Evolutionary conservation across 2,113 vertebrate genomes (phyloP).

Genomic region (Psephotus haematonotus): DNA sequence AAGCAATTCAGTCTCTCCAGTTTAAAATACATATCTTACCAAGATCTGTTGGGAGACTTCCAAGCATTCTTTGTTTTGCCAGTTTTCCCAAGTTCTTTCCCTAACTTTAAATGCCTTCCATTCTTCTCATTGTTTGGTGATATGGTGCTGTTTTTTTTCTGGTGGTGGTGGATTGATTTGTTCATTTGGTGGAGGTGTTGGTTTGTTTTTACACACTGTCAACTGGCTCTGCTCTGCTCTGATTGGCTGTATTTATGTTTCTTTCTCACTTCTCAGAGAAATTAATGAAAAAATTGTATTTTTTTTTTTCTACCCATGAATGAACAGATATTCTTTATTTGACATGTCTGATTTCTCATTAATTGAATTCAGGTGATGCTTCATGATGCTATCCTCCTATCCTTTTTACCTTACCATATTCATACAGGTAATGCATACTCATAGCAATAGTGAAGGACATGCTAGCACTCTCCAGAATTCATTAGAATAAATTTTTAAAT

Average conservation of each 20-base stretch:
- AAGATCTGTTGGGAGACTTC: neutral
- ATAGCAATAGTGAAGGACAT: neutral
- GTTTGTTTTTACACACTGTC: neutral
- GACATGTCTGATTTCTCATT: neutral
- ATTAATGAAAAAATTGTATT: neutral
- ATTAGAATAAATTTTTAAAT: neutral
- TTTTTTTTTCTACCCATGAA: neutral
- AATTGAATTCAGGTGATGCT: neutral
- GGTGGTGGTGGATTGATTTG: neutral
- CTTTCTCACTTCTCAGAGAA: neutral
- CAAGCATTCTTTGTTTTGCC: neutral
- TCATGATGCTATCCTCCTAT: neutral
- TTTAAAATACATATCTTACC: constrained; percentile 2
- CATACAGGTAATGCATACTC: neutral
- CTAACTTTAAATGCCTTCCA: neutral
- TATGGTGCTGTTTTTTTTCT: neutral
- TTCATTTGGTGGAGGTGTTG: neutral
- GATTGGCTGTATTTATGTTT: neutral
- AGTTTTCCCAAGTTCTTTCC: neutral
- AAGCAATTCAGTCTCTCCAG: neutral
- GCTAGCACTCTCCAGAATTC: neutral
- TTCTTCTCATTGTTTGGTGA: neutral
- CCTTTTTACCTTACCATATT: neutral
- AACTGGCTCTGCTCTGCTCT: neutral
- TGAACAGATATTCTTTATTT: neutral